A percentile compares a stretch with the other conserved stretches of the same genome.
Conservation (phyloP, 1,140 invertebrate species). For the Polyergus mexicanus region DNA sequence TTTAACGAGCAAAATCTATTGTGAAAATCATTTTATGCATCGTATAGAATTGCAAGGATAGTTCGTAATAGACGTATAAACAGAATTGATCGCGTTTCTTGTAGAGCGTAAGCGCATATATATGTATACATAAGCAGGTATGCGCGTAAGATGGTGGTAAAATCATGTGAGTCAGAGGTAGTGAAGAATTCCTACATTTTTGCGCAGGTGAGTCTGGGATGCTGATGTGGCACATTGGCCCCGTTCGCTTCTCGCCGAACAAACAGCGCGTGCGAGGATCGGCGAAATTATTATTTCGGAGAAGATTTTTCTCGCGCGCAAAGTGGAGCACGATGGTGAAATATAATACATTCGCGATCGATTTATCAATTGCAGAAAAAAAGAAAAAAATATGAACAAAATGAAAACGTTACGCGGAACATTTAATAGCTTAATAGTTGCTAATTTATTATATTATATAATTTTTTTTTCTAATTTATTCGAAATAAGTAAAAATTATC, state of each 20-base stretch:
- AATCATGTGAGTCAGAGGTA: constrained; percentile 70
- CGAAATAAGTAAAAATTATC: too few species aligned
- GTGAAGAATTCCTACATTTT: constrained; percentile 79
- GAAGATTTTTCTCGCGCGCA: constrained; percentile 12
- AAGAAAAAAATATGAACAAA: constrained; percentile 14
- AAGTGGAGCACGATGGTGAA: constrained; percentile 37
- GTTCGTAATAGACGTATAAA: neutral
- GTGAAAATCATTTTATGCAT: neutral
- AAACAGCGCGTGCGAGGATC: neutral
- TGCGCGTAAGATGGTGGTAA: neutral
- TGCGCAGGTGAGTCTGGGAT: constrained; percentile 76
- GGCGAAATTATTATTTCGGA: constrained; percentile 23
- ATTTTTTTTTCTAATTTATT: neutral
- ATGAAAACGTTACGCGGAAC: neutral
- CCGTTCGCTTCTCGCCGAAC: constrained; percentile 66
- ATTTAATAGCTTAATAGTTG: neutral
- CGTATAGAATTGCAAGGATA: neutral
- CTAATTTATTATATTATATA: neutral
- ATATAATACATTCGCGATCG: constrained; percentile 32
- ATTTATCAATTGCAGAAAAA: neutral
- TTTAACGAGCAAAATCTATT: neutral
- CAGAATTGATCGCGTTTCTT: neutral
- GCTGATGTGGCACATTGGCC: constrained; percentile 81
- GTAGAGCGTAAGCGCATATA: neutral
- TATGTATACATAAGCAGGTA: neutral